Evolutionary conservation across 2,888 invertebrate genomes (phyloP), one percentile per base, ranked within the genome.

Genomic region (Rutpela maculata): DNA sequence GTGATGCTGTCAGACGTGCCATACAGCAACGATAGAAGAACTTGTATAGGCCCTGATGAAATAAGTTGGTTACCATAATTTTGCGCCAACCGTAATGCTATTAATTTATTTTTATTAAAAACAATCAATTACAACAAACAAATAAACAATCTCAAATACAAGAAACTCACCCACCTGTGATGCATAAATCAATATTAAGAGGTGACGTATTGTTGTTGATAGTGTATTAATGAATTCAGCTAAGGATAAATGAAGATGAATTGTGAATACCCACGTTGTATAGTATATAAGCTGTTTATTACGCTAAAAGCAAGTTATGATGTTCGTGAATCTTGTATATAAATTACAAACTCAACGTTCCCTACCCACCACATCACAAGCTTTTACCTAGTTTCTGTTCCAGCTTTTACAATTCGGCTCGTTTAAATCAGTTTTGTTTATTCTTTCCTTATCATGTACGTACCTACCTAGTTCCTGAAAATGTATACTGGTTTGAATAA

Each of bases 241-340:
- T 18, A 56, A 19, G 15, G 38, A 59, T 31, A 57, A 69, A 59
- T 18, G 69, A 69, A 69, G 31, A 69, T 69, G 59, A 35, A 69
- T 59, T 31, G 57, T 18, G 31, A 35, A 35, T 59, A 35, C 57
- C 26, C 5, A n/a, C n/a, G 15, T 0, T n/a, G 50, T 50, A 50
- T 26, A 11, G 17, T 31, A 17, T 18, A 59, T 57, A 26, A 59
- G 18, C 59, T 69, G 69, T 69, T 69, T 69, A 69, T 59, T n/a
- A 59, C 18, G 18, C 35, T 38, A 38, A 57, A 56, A 59, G 35
- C 57, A 35, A 69, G 31, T 69, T 69, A 69, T 68, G 67, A 56
- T 68, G 56, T 26, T 50, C 55, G 26, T 26, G 67, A 55, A 68
- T 55, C 15, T 55, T 68, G 26, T 17, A 22, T 55, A 68, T 55